phyloP scores from a whole-genome alignment of 2,797 vertebrate species.

The Molossus molossus region DNA sequence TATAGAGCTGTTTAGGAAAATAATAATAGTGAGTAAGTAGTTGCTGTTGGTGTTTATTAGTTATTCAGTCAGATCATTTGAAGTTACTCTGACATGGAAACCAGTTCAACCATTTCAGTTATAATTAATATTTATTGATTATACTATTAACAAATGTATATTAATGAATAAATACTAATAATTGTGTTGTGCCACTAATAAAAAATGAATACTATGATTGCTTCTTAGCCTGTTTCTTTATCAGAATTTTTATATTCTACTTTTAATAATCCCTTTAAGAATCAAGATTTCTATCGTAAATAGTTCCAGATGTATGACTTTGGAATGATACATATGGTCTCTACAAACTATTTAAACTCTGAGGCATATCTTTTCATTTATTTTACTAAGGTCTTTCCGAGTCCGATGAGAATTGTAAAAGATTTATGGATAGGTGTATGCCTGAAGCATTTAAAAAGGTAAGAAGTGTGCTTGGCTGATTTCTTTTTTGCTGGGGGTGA shows the following conservation, averaged over 20 bases:
- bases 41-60: not conserved
- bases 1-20: slow-evolving; percentile 56
- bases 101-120: slow-evolving; percentile 26
- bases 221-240: slow-evolving; percentile 41
- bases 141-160: slow-evolving; percentile 8
- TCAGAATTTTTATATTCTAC: slow-evolving; percentile 45
- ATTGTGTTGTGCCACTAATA: not conserved
- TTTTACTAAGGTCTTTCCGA: slow-evolving; percentile 95
- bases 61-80: slow-evolving; percentile 10
- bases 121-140: slow-evolving; percentile 38
- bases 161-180: not conserved
- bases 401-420: slow-evolving; percentile 99
- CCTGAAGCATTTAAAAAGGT: slow-evolving; percentile 99
- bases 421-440: slow-evolving; percentile 99
- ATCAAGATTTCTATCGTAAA: slow-evolving; percentile 58
- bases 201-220: slow-evolving; percentile 2
- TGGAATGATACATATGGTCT: slow-evolving; percentile 41
- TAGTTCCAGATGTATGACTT: slow-evolving; percentile 53
- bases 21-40: not conserved
- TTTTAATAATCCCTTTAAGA: slow-evolving; percentile 57
- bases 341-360: slow-evolving; percentile 60
- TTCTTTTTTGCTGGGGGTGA: not conserved
- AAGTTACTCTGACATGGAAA: slow-evolving; percentile 53
- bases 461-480: slow-evolving; percentile 71
- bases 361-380: slow-evolving; percentile 62